Conservation (phyloP, 53 echinoderm and acorn worm species). For the Stichopus horrens region DNA sequence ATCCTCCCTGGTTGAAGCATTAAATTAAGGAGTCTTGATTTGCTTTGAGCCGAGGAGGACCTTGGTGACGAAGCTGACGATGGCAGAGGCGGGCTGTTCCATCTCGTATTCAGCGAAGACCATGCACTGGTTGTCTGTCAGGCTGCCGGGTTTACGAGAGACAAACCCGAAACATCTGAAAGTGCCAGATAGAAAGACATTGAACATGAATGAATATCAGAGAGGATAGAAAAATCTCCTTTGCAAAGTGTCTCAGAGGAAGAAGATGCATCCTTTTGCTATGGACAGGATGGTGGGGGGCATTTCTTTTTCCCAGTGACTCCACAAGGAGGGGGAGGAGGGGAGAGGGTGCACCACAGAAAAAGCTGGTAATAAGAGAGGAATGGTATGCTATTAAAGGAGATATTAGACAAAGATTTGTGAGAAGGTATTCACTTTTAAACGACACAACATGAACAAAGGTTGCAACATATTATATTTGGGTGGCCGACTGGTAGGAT, state of each 20-base stretch:
- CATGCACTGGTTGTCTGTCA: conserved; percentile 93
- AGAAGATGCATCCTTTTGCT: too few relatives aligned
- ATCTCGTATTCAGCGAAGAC: conserved; percentile 89
- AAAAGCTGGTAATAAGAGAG: neutral
- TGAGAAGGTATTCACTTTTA: too few relatives aligned
- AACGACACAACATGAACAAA: too few relatives aligned
- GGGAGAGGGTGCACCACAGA: neutral
- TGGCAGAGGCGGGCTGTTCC: conserved; percentile 97
- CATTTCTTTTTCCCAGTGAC: neutral
- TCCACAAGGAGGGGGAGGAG: neutral
- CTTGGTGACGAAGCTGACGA: conserved; percentile 95
- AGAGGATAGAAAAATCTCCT: neutral
- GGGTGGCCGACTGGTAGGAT: too few relatives aligned
- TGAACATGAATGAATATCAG: neutral
- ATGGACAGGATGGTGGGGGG: too few relatives aligned
- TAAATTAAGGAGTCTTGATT: conserved; percentile 57
- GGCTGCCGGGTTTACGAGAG: conserved; percentile 82
- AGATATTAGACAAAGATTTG: too few relatives aligned
- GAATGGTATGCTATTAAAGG: too few relatives aligned
- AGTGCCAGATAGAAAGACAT: neutral
- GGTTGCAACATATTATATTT: too few relatives aligned
- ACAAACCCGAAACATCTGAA: conserved; percentile 84
- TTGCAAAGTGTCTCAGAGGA: neutral
- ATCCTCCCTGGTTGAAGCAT: neutral
- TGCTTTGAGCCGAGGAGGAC: conserved; percentile 74